A percentile compares a stretch with the other conserved stretches of the same genome.
Conservation (phyloP, 92 coral and sea anemone species). For the Epizoanthus illoricatus region DNA sequence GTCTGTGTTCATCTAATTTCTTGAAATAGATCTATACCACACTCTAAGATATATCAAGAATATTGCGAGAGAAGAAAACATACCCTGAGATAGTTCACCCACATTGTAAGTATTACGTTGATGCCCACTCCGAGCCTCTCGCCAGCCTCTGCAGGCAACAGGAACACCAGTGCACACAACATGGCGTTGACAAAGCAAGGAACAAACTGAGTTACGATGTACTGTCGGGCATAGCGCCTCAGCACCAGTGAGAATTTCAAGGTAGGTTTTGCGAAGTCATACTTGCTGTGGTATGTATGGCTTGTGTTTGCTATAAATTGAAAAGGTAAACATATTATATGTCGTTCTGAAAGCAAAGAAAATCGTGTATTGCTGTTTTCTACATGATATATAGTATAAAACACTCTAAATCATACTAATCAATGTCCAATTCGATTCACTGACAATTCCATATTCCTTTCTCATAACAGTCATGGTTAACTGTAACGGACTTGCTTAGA, state of each 20-base stretch:
- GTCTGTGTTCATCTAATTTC: no score
- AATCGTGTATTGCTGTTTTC: no score
- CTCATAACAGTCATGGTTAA: no score
- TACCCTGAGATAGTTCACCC: slow-evolving; percentile 66
- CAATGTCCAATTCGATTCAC: no score
- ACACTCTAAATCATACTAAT: no score
- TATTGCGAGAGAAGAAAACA: neutral
- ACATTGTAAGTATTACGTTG: slow-evolving; percentile 61
- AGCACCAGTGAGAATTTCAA: slow-evolving; percentile 51
- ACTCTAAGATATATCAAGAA: no score
- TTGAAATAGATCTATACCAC: no score
- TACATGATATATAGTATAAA: no score
- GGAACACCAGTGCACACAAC: slow-evolving; percentile 54
- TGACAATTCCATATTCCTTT: no score
- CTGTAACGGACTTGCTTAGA: no score
- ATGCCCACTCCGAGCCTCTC: slow-evolving; percentile 65
- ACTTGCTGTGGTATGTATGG: slow-evolving; percentile 24
- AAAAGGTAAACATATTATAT: neutral
- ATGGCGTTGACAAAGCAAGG: slow-evolving; percentile 61
- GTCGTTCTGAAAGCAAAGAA: no score
- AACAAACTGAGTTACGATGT: slow-evolving; percentile 48
- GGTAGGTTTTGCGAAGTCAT: slow-evolving; percentile 33
- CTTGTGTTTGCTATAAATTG: slow-evolving; percentile 11
- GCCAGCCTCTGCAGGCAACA: slow-evolving; percentile 61
- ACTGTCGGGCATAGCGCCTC: slow-evolving; percentile 41